Evolutionary conservation across 2,888 invertebrate genomes (phyloP), one percentile per base, ranked within the genome.

Genomic region (Rhagonycha lutea): DNA sequence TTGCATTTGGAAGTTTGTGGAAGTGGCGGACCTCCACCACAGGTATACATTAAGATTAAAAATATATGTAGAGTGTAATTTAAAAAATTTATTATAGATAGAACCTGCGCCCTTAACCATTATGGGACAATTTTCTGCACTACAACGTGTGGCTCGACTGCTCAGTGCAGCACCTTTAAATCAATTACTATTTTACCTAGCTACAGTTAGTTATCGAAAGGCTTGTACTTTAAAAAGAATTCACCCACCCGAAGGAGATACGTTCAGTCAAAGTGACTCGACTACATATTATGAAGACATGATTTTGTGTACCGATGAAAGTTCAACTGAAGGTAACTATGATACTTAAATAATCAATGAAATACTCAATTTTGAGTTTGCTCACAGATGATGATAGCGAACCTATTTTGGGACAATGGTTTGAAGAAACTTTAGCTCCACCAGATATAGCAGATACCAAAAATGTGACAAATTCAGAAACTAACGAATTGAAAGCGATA

Each of bases 271-370:
- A 80, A 97, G 97, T 4, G 98, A 97, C 88, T 97, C 97, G 10
- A 97, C 97, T 68, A 97, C 97, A n/a, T 98, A 96, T 89, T 97
- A 97, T 88, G 97, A 97, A 88, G 97, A 98, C 88, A 95, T 97
- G 88, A 92, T 95, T 74, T 95, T 97, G 84, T 96, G 96, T 86
- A 96, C 96, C 0, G 96, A 96, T 85, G 97, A 96, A 85, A 96
- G 96, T 70, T 95, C 95, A 75, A 95, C 94, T 62, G 96, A 96
- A 88, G 96, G 96, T 92, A 89, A 86, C 84, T 76, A 12, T 47
- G 47, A 47, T 65, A 14, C 26, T 61, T 71, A 12, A 68, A 23
- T 26, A 60, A 32, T 68, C 61, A 18, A 28, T 72, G 62, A 67
- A 32, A 47, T 28, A 4, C 62, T 18, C 69, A 24, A 29, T 29